phyloP scores from a whole-genome alignment of 2,113 vertebrate species.

The Fregata magnificens region DNA sequence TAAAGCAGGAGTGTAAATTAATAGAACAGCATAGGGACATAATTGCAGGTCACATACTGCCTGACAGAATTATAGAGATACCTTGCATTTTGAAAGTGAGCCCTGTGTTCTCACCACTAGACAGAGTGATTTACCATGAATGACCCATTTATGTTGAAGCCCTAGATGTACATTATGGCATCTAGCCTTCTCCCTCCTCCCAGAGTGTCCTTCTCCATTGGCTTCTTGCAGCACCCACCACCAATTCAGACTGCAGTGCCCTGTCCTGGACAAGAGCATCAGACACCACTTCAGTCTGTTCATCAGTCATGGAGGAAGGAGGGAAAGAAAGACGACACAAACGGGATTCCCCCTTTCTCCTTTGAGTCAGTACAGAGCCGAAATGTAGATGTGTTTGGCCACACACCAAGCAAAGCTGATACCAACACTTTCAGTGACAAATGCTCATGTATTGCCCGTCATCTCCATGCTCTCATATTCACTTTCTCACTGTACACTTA shows the following conservation, averaged over 20 bases:
- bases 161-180: neutral
- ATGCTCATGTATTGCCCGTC: neutral
- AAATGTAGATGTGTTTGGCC: fast-evolving
- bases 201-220: neutral
- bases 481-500: neutral
- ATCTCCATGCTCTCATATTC: neutral
- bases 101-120: neutral
- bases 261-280: neutral
- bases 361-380: neutral
- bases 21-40: neutral
- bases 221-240: neutral
- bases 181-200: neutral
- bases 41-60: neutral
- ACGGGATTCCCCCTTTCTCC: neutral
- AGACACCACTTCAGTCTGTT: neutral
- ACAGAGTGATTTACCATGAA: neutral
- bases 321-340: neutral
- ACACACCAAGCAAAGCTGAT: neutral
- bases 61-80: neutral
- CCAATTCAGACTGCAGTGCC: neutral
- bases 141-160: fast-evolving
- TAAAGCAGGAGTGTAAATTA: neutral
- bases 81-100: neutral
- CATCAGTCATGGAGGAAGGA: neutral
- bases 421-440: neutral